Percentiles rank a stretch among this genome's conserved stretches.
Evolutionary conservation across 2,888 invertebrate species (phyloP).

Genomic region (Lydus trimaculatus): DNA sequence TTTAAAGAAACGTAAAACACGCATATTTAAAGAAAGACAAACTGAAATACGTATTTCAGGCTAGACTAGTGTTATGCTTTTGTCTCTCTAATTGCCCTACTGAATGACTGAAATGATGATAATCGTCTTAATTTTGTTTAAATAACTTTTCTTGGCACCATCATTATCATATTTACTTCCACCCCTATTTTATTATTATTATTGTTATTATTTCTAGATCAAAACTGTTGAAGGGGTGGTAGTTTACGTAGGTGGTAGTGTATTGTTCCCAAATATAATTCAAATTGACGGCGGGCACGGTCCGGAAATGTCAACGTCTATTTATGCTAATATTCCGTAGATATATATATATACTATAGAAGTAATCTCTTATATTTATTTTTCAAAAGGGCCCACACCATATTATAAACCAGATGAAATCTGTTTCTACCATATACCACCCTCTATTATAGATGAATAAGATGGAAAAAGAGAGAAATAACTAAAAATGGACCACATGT

Average conservation of each 20-base stretch:
- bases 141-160: too few species aligned
- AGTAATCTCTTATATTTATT: slow-evolving; percentile 32
- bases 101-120: too few species aligned
- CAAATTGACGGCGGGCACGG: slow-evolving; percentile 5
- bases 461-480: neutral
- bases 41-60: too few species aligned
- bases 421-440: slow-evolving; percentile 18
- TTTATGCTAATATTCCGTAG: slow-evolving; percentile 22
- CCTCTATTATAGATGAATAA: too few species aligned
- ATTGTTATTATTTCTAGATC: neutral
- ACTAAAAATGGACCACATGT: slow-evolving; percentile 31
- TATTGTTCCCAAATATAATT: slow-evolving; percentile 3
- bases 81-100: too few species aligned
- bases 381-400: slow-evolving; percentile 15
- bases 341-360: too few species aligned
- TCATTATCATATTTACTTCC: neutral
- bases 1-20: too few species aligned
- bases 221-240: neutral
- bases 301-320: slow-evolving; percentile 30
- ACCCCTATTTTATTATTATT: neutral
- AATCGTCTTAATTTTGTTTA: too few species aligned
- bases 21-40: too few species aligned
- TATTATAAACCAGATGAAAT: slow-evolving; percentile 27
- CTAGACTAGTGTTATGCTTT: too few species aligned
- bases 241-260: neutral